phyloP scores from a whole-genome alignment of 92 coral and sea anemone species.

The Zoanthus solanderi region DNA sequence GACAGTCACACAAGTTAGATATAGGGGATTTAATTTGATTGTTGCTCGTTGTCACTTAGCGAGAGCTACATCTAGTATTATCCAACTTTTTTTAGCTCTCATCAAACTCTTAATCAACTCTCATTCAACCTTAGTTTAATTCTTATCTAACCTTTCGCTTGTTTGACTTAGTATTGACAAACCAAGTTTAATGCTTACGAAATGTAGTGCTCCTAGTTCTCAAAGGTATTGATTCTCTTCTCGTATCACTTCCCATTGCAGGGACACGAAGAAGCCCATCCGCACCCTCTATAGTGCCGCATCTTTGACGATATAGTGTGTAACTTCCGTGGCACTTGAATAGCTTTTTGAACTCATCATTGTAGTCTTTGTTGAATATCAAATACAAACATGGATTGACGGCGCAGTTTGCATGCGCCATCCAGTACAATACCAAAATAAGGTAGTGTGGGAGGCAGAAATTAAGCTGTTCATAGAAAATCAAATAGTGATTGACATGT shows the following conservation, averaged over 20 bases:
- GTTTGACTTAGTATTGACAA: background rate
- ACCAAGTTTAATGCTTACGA: background rate
- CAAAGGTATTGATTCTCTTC: background rate
- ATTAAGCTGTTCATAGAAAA: background rate
- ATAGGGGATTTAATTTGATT: no score
- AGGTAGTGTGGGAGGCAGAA: slow-evolving; percentile 7
- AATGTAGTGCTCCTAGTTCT: background rate
- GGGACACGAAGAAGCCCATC: background rate
- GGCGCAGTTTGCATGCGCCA: slow-evolving; percentile 46
- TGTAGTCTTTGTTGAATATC: slow-evolving; percentile 42
- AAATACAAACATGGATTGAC: slow-evolving; percentile 31
- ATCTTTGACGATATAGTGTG: background rate
- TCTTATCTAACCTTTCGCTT: background rate
- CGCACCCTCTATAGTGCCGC: no score
- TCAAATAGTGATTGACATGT: slow-evolving; percentile 34
- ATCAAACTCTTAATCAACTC: no score
- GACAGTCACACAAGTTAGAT: no score
- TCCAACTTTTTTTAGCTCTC: no score
- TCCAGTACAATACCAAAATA: slow-evolving; percentile 8
- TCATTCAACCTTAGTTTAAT: no score
- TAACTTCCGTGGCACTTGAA: background rate
- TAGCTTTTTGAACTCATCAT: slow-evolving; percentile 22
- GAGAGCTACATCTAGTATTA: no score
- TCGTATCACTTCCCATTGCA: background rate
- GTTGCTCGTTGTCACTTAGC: no score